Percentiles rank a stretch among this genome's conserved stretches.
These are phyloP conservation scores for Podocnemis expansa DNA, from an alignment of 2,113 vertebrate species.

Conservation along the genomic window DNA sequence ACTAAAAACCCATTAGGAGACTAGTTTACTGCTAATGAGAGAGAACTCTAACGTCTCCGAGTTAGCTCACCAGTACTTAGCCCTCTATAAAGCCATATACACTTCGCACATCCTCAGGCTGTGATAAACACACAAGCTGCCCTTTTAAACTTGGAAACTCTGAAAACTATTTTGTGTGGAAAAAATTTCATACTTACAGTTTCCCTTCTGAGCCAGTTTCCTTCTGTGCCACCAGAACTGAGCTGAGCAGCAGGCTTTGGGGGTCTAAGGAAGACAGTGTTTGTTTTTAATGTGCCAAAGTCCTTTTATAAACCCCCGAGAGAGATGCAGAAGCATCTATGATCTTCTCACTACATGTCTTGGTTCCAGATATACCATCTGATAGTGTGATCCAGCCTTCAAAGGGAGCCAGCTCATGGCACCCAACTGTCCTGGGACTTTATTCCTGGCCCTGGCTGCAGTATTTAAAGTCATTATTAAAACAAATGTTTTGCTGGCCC, in stretches of 20 bases:
- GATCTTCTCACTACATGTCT: neutral
- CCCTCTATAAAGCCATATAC: neutral
- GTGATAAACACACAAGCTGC: neutral
- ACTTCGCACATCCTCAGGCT: neutral
- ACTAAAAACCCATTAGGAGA: too few species aligned
- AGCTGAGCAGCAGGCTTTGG: rapidly evolving
- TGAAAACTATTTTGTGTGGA: neutral
- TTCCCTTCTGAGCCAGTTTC: neutral
- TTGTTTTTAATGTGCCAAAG: neutral
- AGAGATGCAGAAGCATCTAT: neutral
- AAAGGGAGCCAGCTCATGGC: neutral
- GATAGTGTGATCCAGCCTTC: rapidly evolving
- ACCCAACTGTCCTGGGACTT: neutral
- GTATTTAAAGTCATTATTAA: neutral
- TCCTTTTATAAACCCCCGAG: neutral
- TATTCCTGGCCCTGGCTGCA: neutral
- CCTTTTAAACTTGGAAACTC: neutral
- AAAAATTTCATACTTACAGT: rapidly evolving
- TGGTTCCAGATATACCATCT: neutral
- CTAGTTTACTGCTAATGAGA: rapidly evolving
- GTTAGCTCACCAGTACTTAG: neutral
- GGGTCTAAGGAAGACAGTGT: neutral
- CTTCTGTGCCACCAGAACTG: rapidly evolving
- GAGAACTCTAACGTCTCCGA: neutral
- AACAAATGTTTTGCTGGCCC: neutral